These are phyloP conservation scores for Harlomillsia oculata DNA, from an alignment of 1,140 invertebrate species.

Conservation along the genomic window DNA sequence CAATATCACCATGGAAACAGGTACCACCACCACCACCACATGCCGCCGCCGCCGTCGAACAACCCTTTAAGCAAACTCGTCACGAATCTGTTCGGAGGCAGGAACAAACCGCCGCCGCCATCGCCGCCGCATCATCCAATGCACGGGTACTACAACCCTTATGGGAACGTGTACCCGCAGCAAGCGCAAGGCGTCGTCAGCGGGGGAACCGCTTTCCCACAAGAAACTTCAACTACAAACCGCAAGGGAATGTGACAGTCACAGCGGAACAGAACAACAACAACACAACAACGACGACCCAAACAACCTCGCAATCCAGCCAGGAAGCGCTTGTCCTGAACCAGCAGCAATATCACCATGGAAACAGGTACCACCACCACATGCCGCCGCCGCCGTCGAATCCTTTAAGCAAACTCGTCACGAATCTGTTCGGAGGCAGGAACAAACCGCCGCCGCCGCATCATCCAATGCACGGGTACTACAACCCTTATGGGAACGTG, in stretches of 20 bases:
- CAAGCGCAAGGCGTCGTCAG: neutral
- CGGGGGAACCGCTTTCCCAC: neutral
- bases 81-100: neutral
- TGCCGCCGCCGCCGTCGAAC: too few relatives aligned
- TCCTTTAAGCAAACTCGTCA: neutral
- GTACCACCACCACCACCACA: neutral
- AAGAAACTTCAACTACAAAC: neutral
- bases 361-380: neutral
- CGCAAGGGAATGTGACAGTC: neutral
- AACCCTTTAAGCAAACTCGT: neutral
- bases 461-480: neutral
- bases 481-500: neutral
- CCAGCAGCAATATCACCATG: too few relatives aligned
- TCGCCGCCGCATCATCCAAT: neutral
- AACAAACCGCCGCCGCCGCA: neutral
- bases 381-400: too few relatives aligned
- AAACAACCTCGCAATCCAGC: too few relatives aligned
- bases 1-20: too few relatives aligned
- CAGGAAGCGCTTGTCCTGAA: too few relatives aligned
- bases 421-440: neutral
- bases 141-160: neutral
- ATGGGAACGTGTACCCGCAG: neutral
- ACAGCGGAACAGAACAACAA: neutral
- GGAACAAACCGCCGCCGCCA: too few relatives aligned
- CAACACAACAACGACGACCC: neutral